Conservation (phyloP, 2,888 invertebrate species). For the Trissolcus brochymenae region DNA sequence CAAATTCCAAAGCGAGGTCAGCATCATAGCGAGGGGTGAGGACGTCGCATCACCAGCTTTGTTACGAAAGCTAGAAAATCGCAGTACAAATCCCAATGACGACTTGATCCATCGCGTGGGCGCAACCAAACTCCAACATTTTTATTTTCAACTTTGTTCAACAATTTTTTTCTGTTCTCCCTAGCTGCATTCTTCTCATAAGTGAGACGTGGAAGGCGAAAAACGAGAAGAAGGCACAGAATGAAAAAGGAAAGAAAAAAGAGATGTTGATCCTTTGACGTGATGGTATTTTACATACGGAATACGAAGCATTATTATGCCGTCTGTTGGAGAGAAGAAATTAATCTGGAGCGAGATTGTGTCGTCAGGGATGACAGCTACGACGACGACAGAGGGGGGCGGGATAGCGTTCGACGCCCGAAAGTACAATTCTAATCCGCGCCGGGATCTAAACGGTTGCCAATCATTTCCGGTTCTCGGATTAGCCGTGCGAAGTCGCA, state of each 20-base stretch:
- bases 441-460: conserved; percentile 75
- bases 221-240: background rate
- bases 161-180: background rate
- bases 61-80: conserved; percentile 72
- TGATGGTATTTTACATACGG: conserved; percentile 42
- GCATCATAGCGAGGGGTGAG: conserved; percentile 60
- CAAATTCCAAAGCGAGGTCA: conserved; percentile 66
- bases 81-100: conserved; percentile 71
- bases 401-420: conserved; percentile 52
- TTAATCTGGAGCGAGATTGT: conserved; percentile 65
- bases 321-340: conserved; percentile 26
- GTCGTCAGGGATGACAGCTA: conserved; percentile 70
- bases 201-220: background rate
- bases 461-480: conserved; percentile 77
- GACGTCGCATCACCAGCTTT: conserved; percentile 68
- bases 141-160: background rate
- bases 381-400: conserved; percentile 35
- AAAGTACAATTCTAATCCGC: conserved; percentile 68
- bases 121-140: background rate
- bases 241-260: conserved; percentile 10
- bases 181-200: background rate
- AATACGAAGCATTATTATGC: conserved; percentile 40
- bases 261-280: conserved; percentile 37
- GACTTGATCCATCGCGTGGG: conserved; percentile 35
- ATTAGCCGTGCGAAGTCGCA: conserved; percentile 70